Evolutionary conservation across 2,888 invertebrate species (phyloP), one percentile per base, ranked within the genome.

Genomic region (Meiosimyza platycephala): DNA sequence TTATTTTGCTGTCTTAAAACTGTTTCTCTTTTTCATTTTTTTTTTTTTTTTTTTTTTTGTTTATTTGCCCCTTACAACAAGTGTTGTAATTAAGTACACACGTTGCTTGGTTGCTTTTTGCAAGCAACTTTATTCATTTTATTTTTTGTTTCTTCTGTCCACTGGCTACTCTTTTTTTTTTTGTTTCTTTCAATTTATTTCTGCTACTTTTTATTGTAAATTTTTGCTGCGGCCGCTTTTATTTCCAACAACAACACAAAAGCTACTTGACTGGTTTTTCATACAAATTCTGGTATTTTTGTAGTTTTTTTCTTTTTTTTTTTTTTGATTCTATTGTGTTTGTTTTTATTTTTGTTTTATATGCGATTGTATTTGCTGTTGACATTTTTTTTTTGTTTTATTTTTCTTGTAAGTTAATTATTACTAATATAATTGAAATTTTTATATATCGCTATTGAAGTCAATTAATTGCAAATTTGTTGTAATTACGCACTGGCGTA

Each of bases 201-300:
- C 60, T 67, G 57, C 16, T n/a, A 15, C 16, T 73, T 71, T 57
- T 62, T 57, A 47, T 72, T 40, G 50, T 65, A 55, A 28, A 63
- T 7, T 57, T 33, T 67, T 52, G 48, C 54, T 71, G 28, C 70
- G 69, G 71, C 60, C 80, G 79, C 78, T 72, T 82, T 80, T 80
- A 80, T 82, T 80, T 81, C 83, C 81, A 78, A 83, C 77, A 77
- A 82, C 81, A 82, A 80, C 78, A 80, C 78, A 82, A 83, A 83
- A 83, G 84, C 82, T 80, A 84, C 78, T 79, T 82, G 84, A 83
- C 83, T 84, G 81, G 83, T 83, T 83, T 83, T 75, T 75, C 78
- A 62, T 67, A 62, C 48, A 52, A 68, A 69, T 57, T 62, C 16
- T 59, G 59, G 47, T 67, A 13, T 52, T 71, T 47, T 70, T 73